Evolutionary conservation across 2,888 invertebrate species (phyloP).

Genomic region (Cylindroiulus punctatus): DNA sequence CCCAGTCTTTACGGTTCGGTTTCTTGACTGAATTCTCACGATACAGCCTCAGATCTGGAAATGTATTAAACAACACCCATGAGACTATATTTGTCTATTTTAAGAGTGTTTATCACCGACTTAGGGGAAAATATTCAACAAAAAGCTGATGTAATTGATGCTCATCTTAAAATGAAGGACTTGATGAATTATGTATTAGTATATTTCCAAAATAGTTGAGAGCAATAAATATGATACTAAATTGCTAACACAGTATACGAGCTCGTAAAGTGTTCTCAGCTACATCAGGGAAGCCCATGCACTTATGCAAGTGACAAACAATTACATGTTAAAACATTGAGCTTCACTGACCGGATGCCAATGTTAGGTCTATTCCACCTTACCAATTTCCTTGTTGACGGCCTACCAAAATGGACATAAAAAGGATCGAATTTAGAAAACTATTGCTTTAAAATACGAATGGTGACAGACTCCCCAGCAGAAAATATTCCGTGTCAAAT

Average conservation of each 20-base stretch:
- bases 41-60: constrained; percentile 62
- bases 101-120: constrained; percentile 37
- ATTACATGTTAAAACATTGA: background rate
- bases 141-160: background rate
- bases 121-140: background rate
- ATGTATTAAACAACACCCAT: constrained; percentile 48
- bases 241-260: background rate
- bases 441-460: background rate
- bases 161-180: background rate
- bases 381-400: background rate
- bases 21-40: constrained; percentile 62
- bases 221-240: background rate
- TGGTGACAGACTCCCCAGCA: background rate
- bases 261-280: background rate
- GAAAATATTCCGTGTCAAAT: no score
- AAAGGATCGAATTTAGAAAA: background rate
- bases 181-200: background rate
- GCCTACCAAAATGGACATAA: constrained; percentile 37
- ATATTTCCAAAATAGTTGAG: constrained; percentile 1
- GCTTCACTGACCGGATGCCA: constrained; percentile 11
- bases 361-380: background rate
- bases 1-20: constrained; percentile 61
- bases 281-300: background rate
- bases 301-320: background rate
- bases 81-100: constrained; percentile 42